Percentiles rank a stretch among this genome's conserved stretches.
Evolutionary conservation across 1,140 invertebrate genomes (phyloP).

Genomic region (Oryzaephilus surinamensis): DNA sequence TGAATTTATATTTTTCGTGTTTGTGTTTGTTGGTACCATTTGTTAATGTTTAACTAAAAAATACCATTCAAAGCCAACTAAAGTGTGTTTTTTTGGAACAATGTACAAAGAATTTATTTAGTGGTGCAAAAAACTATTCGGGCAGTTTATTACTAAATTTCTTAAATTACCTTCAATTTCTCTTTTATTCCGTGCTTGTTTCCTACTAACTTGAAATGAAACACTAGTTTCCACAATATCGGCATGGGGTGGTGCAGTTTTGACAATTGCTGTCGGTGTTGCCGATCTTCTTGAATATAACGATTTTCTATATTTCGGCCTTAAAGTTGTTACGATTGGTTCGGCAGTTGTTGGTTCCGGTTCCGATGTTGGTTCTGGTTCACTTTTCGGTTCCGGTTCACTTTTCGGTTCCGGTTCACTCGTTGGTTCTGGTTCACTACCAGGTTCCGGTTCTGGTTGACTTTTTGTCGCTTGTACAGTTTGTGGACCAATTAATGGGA

Average conservation of each 20-base stretch:
- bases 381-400: slow-evolving; percentile 34
- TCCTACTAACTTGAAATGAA: slow-evolving; percentile 46
- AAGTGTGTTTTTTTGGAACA: no score
- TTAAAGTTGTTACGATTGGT: slow-evolving; percentile 18
- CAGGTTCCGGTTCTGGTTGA: slow-evolving; percentile 21
- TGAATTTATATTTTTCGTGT: neutral
- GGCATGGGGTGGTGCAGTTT: slow-evolving; percentile 26
- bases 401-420: slow-evolving; percentile 31
- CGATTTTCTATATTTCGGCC: slow-evolving; percentile 30
- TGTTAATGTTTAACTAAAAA: no score
- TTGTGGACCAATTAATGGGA: slow-evolving; percentile 49
- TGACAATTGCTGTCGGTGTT: slow-evolving; percentile 19
- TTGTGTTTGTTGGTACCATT: no score
- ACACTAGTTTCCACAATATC: slow-evolving; percentile 47
- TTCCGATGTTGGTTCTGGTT: slow-evolving; percentile 28
- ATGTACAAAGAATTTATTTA: no score
- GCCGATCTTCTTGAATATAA: slow-evolving; percentile 38
- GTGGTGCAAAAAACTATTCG: no score
- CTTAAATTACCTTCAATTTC: no score
- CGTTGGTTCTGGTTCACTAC: slow-evolving; percentile 28
- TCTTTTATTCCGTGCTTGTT: no score
- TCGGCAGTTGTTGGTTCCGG: slow-evolving; percentile 12
- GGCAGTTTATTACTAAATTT: no score
- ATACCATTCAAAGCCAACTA: no score
- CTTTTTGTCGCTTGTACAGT: slow-evolving; percentile 37